Conservation (phyloP, 1,140 invertebrate species). For the Trinorchestia longiramus region DNA sequence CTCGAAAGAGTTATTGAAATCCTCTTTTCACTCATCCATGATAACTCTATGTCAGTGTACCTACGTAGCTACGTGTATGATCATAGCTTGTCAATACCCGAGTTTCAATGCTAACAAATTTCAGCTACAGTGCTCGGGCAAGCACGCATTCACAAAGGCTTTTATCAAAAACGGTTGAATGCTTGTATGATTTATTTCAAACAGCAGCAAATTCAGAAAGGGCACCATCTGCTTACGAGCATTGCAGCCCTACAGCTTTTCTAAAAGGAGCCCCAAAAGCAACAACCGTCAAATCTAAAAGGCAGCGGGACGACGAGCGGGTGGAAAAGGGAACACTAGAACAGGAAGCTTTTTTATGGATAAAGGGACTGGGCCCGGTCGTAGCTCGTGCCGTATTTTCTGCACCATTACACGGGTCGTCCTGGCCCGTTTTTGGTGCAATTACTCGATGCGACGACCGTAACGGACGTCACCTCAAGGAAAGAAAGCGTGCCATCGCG, state of each 20-base stretch:
- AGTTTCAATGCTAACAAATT: no score
- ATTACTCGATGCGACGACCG: constrained; percentile 45
- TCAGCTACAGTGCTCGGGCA: no score
- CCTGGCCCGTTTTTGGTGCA: constrained; percentile 30
- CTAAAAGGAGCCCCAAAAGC: background rate
- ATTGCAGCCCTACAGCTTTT: no score
- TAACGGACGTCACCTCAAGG: background rate
- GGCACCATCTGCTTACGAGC: no score
- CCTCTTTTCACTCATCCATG: no score
- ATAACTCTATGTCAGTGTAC: no score
- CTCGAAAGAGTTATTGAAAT: no score
- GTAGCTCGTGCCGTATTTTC: constrained; percentile 44
- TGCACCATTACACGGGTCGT: constrained; percentile 48
- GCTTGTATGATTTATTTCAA: background rate
- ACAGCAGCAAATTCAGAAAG: no score
- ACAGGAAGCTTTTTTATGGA: constrained; percentile 34
- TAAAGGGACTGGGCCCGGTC: background rate
- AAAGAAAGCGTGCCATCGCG: background rate
- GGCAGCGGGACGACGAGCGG: background rate
- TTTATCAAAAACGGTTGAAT: background rate
- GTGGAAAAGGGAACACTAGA: background rate
- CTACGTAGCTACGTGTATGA: no score
- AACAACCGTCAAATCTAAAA: background rate
- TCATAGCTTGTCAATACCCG: no score
- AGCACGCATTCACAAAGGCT: no score